Evolutionary conservation across 2,113 vertebrate genomes (phyloP).

Genomic region (Lepus americanus): DNA sequence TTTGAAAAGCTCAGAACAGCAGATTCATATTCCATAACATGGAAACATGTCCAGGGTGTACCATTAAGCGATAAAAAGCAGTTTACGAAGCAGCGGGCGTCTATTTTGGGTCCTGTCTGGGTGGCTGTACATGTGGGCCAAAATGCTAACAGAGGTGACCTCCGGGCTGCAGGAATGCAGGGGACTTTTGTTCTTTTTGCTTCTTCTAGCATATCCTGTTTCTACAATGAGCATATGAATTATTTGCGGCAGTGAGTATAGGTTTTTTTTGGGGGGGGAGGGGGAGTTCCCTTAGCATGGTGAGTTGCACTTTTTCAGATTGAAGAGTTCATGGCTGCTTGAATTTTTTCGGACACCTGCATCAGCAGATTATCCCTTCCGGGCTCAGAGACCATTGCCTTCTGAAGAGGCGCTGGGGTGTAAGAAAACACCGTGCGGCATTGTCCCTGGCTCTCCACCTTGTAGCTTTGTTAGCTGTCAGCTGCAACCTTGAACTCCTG

Average conservation of each 20-base stretch:
- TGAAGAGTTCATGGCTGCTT: not conserved
- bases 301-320: constrained; percentile 31
- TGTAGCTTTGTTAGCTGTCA: not conserved
- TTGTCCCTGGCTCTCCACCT: not conserved
- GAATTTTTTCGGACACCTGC: not conserved
- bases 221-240: not conserved
- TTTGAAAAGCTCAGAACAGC: constrained; percentile 27
- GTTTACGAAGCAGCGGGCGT: not conserved
- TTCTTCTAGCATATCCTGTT: not conserved
- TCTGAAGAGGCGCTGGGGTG: not conserved
- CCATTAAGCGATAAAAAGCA: constrained; percentile 28
- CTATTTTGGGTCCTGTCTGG: not conserved
- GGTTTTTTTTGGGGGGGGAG: not conserved
- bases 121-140: not conserved
- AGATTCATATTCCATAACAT: not conserved
- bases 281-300: no score
- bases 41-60: not conserved
- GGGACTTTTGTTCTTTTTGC: constrained; percentile 51
- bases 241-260: not conserved
- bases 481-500: not conserved
- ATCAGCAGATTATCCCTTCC: constrained; percentile 1
- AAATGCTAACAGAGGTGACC: constrained; percentile 58
- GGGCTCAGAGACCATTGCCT: not conserved
- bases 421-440: not conserved
- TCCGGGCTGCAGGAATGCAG: not conserved